Conservation (phyloP, 2,888 invertebrate genomes). For the Tenthredo mesomela region DNA sequence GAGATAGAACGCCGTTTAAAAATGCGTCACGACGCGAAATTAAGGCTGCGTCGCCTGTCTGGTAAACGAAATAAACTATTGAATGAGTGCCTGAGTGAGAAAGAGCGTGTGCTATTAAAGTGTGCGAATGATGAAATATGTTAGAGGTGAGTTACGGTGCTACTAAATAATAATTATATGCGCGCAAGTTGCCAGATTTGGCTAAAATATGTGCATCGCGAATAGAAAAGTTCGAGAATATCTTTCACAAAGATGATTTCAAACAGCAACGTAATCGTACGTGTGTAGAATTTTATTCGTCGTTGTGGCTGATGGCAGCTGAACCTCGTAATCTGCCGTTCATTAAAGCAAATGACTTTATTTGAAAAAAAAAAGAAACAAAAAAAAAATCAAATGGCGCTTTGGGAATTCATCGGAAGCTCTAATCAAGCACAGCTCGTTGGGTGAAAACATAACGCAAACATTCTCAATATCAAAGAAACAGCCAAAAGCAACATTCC, state of each 20-base stretch:
- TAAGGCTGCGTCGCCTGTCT: slow-evolving; percentile 25
- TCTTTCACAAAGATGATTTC: slow-evolving; percentile 30
- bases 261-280: slow-evolving; percentile 30
- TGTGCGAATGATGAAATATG: slow-evolving; percentile 29
- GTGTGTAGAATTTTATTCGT: slow-evolving; percentile 18
- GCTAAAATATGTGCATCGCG: slow-evolving; percentile 6
- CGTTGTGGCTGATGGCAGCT: slow-evolving; percentile 51
- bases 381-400: slow-evolving; percentile 3
- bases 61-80: slow-evolving; percentile 2
- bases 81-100: neutral
- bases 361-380: neutral
- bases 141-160: slow-evolving; percentile 42
- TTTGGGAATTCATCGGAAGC: slow-evolving; percentile 37
- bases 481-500: slow-evolving; percentile 71
- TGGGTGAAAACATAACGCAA: slow-evolving; percentile 46
- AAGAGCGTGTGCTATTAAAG: neutral
- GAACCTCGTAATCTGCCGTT: slow-evolving; percentile 44
- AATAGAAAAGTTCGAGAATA: slow-evolving; percentile 27
- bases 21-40: slow-evolving; percentile 45
- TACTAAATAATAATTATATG: slow-evolving; percentile 48
- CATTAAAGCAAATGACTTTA: slow-evolving; percentile 24
- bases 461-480: slow-evolving; percentile 54
- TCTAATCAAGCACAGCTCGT: slow-evolving; percentile 41
- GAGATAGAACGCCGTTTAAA: slow-evolving; percentile 57
- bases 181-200: slow-evolving; percentile 16